Conservation (phyloP, 2,888 invertebrate species). For the Mellilla xanthometata region DNA sequence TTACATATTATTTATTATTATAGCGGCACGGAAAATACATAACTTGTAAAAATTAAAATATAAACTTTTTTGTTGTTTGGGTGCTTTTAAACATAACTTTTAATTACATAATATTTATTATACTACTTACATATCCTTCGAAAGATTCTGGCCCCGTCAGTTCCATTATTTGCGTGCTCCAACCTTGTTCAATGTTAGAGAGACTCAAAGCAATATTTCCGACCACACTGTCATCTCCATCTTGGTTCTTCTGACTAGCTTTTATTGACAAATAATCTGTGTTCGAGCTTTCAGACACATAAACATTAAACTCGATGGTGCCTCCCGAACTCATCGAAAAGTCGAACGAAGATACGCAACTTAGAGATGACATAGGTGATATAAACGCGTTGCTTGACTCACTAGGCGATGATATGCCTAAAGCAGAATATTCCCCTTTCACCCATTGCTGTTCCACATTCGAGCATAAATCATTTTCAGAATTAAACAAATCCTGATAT, state of each 20-base stretch:
- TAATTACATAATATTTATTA: too few relatives aligned
- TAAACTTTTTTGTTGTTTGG: too few relatives aligned
- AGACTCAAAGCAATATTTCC: background rate
- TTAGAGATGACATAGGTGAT: slow-evolving; percentile 9
- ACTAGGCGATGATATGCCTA: slow-evolving; percentile 10
- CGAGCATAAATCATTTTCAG: too few relatives aligned
- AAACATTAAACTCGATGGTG: slow-evolving; percentile 36
- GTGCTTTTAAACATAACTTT: too few relatives aligned
- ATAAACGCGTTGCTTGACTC: slow-evolving; percentile 21
- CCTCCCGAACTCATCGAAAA: slow-evolving; percentile 28
- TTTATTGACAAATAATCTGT: slow-evolving; percentile 25
- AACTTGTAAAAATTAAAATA: too few relatives aligned
- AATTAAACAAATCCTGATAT: too few relatives aligned
- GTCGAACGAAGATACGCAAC: slow-evolving; percentile 23
- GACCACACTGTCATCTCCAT: background rate
- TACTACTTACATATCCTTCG: slow-evolving; percentile 49
- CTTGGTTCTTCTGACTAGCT: background rate
- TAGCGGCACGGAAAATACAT: too few relatives aligned
- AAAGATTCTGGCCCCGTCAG: slow-evolving; percentile 19
- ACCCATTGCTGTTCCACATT: too few relatives aligned
- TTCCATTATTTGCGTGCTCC: background rate
- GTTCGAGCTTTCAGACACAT: slow-evolving; percentile 25
- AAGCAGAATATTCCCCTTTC: slow-evolving; percentile 14
- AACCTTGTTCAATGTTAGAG: background rate
- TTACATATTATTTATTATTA: too few relatives aligned